Base-by-base conservation (phyloP, 2,113 vertebrate genomes). In the Campylomormyrus numenius region DNA sequence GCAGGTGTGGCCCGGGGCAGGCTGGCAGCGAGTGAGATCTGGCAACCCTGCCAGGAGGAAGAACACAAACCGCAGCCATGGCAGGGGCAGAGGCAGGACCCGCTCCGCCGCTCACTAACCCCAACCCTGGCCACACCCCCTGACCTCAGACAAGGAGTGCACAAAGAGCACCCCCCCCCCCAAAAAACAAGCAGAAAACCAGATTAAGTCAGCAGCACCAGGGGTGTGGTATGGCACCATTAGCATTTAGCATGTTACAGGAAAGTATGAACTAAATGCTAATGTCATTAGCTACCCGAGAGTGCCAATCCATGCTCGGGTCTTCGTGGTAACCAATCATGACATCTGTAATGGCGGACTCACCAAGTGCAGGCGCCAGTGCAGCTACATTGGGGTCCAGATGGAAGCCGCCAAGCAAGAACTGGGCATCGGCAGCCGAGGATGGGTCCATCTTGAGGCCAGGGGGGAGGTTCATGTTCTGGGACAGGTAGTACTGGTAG, bases 401-500 rank as follows among this genome's bases (percentile, higher is more conserved):
- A 93, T 98, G 98, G 94, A 98, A 99, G 46, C 97, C 97, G 7
- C 98, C 97, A 95, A 99, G 97, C 94, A 99, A 93, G 94, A 98
- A 99, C 94, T 96, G 98, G 46, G 97, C 93, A 1, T 99, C 98
- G 0, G 98, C 95, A 90, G 97, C 95, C 9, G 62, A 66, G 2
- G 96, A 56, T 88, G 95, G 96, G 94, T 99, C 98, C 94, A 98
- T 96, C 96, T 98, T 99, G 89, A 96, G 94, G 93, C 99, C 91
- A 91, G 95, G 97, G 91, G 98, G 98, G 88, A 99, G 97, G 95
- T 95, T 97, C 97, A 99, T 97, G 94, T 98, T 99, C 95, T 99
- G 98, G 0, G 97, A 97, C 96, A 99, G 96, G 96, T 99, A 99
- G 96, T 99, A 99, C 91, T 99, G 98, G 94, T 99, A 99, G 31